These are phyloP conservation scores for Botia almorhae DNA, from an alignment of 2,797 vertebrate genomes.

Conservation along the genomic window DNA sequence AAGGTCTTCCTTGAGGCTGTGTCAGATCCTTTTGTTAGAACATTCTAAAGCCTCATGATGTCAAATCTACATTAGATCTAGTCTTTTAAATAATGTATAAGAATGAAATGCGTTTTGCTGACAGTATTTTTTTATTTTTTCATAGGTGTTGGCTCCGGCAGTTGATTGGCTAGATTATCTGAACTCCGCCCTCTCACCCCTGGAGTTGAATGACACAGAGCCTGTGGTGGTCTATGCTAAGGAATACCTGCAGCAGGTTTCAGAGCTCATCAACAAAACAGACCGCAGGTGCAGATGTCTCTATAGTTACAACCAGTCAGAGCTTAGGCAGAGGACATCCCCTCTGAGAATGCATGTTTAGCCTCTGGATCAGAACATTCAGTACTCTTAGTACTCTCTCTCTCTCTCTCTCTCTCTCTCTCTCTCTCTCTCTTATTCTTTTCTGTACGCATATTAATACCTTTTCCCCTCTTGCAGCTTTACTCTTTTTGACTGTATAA, in stretches of 20 bases:
- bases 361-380: slow-evolving; percentile 30
- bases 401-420: neutral
- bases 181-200: slow-evolving; percentile 83
- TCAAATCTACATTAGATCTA: neutral
- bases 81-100: neutral
- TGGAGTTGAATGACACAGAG: slow-evolving; percentile 88
- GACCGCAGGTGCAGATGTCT: slow-evolving; percentile 81
- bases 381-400: neutral
- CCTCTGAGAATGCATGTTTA: neutral
- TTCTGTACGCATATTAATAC: neutral
- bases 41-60: neutral
- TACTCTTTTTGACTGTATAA: slow-evolving; percentile 5
- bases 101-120: neutral
- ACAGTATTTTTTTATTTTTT: neutral
- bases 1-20: no score
- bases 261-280: slow-evolving; percentile 91
- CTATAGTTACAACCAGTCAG: neutral
- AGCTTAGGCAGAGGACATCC: slow-evolving; percentile 3
- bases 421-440: neutral
- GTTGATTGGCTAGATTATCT: slow-evolving; percentile 94
- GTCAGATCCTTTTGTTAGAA: neutral
- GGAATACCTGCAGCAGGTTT: slow-evolving; percentile 92
- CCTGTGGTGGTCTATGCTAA: slow-evolving; percentile 91
- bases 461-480: slow-evolving; percentile 1
- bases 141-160: slow-evolving; percentile 84